Evolutionary conservation across 2,113 vertebrate species (phyloP), one percentile per base, ranked within the genome.

Genomic region (Hyaena hyaena): DNA sequence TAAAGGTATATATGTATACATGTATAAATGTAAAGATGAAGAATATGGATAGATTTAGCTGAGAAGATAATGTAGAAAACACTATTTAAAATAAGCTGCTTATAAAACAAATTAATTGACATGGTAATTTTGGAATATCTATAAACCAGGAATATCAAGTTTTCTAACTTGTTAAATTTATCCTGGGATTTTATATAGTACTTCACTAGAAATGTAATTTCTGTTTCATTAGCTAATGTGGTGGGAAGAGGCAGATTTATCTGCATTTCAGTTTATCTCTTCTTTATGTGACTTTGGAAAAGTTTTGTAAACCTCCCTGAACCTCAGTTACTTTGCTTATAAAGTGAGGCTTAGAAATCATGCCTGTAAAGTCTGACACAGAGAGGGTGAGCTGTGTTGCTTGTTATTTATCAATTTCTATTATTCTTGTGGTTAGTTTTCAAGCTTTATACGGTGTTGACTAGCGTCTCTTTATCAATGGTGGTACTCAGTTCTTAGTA

Each of bases 131-230:
- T 93, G 7, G 74, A 74, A 43, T 86, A 17, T 76, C 33, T 94
- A 71, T 84, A 96, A 90, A 50, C 50, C 5, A 90, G 28, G 16
- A 83, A 68, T 95, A 96, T 96, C 1, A 77, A 50, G 10, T 88
- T 96, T 95, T 92, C 39, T 90, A 17, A 81, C 21, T 35, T 90
- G 50, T 12, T 85, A 71, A 73, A 91, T 95, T 79, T 91, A 53
- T 83, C 39, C 71, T 94, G 71, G 17, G 21, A 61, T 96, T 96
- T 83, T 96, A 28, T 74, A 1, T 79, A 91, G 43, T 82, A 68
- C 11, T 88, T 90, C 14, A 23, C 85, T 91, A 93, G 88, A 81
- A 94, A 86, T 93, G 48, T 1, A 50, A 26, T 92, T 91, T 95
- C 21, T 86, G 1, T 91, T 92, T 86, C 50, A 19, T 95, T 55